Evolutionary conservation across 64 coral and sea anemone species (phyloP).

Genomic region (Porites lutea): DNA sequence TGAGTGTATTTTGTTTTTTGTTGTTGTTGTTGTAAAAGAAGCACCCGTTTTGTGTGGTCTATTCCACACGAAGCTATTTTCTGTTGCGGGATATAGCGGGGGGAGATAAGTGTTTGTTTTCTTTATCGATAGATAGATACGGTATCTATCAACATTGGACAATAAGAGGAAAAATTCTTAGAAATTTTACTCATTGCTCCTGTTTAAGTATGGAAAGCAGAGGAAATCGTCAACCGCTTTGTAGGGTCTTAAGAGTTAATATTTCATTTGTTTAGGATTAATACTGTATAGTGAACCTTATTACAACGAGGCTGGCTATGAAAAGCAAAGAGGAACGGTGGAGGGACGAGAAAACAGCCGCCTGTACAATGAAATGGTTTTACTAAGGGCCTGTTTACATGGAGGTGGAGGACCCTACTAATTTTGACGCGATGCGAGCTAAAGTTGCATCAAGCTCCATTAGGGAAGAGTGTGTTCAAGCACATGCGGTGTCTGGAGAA

Average conservation of each 20-base stretch:
- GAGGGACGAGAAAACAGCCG: constrained; percentile 89
- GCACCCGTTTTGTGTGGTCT: too few relatives aligned
- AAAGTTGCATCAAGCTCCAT: neutral
- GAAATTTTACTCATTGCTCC: too few relatives aligned
- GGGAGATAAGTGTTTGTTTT: too few relatives aligned
- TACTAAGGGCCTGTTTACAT: constrained; percentile 51
- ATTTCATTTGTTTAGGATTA: constrained; percentile 54
- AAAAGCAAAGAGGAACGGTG: constrained; percentile 80
- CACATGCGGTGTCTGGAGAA: neutral
- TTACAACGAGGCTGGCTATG: constrained; percentile 94
- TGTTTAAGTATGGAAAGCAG: too few relatives aligned
- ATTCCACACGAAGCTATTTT: too few relatives aligned
- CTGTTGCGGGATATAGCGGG: too few relatives aligned
- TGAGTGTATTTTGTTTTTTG: too few relatives aligned
- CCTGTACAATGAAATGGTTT: constrained; percentile 95
- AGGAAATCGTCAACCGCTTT: too few relatives aligned
- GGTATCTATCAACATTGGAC: too few relatives aligned
- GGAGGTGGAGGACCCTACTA: neutral
- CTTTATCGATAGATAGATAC: too few relatives aligned
- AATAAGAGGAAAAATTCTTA: too few relatives aligned
- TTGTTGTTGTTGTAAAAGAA: too few relatives aligned
- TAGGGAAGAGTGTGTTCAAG: neutral
- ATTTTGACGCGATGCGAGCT: neutral
- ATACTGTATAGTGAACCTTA: constrained; percentile 91
- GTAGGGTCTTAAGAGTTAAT: neutral